Evolutionary conservation across 2,797 vertebrate genomes (phyloP).

Genomic region (Megalops cyprinoides): DNA sequence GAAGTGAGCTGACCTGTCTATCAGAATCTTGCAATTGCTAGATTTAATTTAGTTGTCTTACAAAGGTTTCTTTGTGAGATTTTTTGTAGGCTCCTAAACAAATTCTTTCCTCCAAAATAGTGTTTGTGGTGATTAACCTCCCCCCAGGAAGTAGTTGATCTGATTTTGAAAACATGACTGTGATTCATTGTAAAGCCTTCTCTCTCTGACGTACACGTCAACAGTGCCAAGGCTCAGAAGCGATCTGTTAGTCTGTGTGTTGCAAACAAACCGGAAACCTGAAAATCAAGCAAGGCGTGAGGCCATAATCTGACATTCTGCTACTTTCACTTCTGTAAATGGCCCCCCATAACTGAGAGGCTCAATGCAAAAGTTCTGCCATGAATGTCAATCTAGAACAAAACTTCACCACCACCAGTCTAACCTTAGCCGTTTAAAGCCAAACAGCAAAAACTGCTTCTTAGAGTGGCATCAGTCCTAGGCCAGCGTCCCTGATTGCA

Average conservation of each 20-base stretch:
- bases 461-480: too few species aligned
- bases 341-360: too few species aligned
- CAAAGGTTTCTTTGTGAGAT: too few species aligned
- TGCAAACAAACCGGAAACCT: neutral
- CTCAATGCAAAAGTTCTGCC: too few species aligned
- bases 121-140: neutral
- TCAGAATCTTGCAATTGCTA: neutral
- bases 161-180: neutral
- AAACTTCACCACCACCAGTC: too few species aligned
- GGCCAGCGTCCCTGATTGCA: neutral
- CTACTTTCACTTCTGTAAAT: neutral
- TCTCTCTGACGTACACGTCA: neutral
- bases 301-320: too few species aligned
- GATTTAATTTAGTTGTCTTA: too few species aligned
- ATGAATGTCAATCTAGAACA: too few species aligned
- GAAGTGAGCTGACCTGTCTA: neutral
- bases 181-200: neutral
- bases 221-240: neutral
- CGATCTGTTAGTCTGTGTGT: neutral
- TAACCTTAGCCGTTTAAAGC: too few species aligned
- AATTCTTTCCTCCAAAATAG: neutral
- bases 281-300: too few species aligned
- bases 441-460: too few species aligned
- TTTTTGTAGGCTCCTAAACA: neutral
- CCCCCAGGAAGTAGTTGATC: neutral